Evolutionary conservation across 2,113 vertebrate genomes (phyloP).

Genomic region (Daubentonia madagascariensis): DNA sequence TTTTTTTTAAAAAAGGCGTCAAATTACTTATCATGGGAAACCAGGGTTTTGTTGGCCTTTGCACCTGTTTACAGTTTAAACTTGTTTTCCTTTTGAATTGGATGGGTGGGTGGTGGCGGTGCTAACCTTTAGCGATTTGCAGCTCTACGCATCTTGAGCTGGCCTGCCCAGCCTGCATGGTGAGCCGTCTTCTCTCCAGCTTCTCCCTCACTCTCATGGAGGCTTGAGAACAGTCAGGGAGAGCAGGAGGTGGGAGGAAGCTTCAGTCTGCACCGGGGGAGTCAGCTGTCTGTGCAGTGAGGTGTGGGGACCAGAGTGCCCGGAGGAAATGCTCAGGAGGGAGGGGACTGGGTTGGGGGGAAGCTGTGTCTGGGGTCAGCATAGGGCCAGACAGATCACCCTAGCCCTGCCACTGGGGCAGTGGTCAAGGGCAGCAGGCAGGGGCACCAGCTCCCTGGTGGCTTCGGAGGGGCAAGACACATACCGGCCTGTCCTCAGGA

Average conservation of each 20-base stretch:
- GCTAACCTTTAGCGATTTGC: not conserved
- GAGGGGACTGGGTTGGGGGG: not conserved
- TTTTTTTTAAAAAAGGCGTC: not conserved
- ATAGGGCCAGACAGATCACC: not conserved
- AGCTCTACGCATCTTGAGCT: not conserved
- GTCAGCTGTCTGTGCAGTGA: not conserved
- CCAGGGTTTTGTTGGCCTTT: not conserved
- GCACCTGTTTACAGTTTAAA: not conserved
- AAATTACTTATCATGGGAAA: not conserved
- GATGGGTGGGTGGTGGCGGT: accelerated
- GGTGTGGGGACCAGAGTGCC: not conserved
- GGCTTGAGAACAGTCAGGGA: not conserved
- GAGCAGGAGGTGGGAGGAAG: no score
- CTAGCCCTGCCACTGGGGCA: not conserved
- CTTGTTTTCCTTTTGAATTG: not conserved
- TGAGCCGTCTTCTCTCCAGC: not conserved
- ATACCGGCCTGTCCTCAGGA: not conserved
- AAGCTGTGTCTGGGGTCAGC: not conserved
- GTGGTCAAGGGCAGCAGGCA: not conserved
- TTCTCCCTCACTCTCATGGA: not conserved
- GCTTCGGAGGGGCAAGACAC: not conserved
- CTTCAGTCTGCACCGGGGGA: not conserved
- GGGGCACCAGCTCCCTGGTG: not conserved
- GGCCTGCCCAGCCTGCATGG: not conserved
- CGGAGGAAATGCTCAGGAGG: not conserved